Evolutionary conservation across 1,140 invertebrate genomes (phyloP), one percentile per base, ranked within the genome.

Genomic region (Nilaparvata lugens): DNA sequence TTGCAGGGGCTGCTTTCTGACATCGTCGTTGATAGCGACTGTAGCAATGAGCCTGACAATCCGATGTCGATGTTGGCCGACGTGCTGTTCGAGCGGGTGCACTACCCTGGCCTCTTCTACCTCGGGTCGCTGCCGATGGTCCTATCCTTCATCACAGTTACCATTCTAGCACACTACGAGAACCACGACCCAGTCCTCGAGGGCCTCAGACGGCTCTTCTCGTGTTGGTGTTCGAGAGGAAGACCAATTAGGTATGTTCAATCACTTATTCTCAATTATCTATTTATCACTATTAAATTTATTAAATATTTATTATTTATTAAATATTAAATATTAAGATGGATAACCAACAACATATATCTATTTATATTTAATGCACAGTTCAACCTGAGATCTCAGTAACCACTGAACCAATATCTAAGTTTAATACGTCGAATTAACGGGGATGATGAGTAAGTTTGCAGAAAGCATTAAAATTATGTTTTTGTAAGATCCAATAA

Each of bases 11-110:
- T 93, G 90, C 74, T 92, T 94, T 73, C 73, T 93, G 64, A 93
- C 92, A 16, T 93, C 91, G 28, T 92, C 91, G 21, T 73, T 94
- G 11, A 86, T 93, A 66, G 91, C 87, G 51, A 93, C 90, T 5
- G 72, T 93, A 61, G 83, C 89, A 25, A 80, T 92, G 52, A 88
- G 87, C 69, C 75, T 94, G 61, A 89, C 87, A 58, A 90, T 93
- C 91, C 92, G 24, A 78, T 94, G 72, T 86, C 88, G 16, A 89
- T 93, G 82, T 72, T 91, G 58, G 85, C 87, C 52, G 90, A 94
- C 77, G 80, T 89, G 31, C 68, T 89, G 42, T 72, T 92, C 4
- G 89, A 90, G 74, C 78, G 81, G 69, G 79, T 89, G 19, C 73
- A 81, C 3, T 93, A 91, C 69, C 81, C 85, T 2, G 79, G 78